Evolutionary conservation across 2,888 invertebrate species (phyloP), one percentile per base, ranked within the genome.

Genomic region (Phrixothrix hirtus): DNA sequence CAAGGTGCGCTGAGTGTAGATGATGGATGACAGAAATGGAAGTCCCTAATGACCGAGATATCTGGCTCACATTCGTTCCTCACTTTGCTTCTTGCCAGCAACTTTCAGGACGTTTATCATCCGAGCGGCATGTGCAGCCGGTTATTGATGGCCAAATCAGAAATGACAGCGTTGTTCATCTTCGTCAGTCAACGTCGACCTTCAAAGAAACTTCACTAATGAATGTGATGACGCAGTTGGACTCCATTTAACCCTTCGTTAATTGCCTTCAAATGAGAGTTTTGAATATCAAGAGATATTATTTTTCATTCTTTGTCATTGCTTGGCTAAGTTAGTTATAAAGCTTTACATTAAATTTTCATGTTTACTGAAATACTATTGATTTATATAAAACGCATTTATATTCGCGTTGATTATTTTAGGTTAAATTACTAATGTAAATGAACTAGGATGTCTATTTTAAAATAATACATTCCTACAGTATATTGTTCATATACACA

Each of bases 71-170:
- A 66, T 68, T 67, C 65, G 67, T 65, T 66, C 63, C 58, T 64
- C 65, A 61, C 63, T 64, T 61, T 59, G 63, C 66, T 68, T 69
- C 67, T 66, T 68, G 67, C 63, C 62, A 62, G 63, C 64, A 68
- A 68, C 62, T 67, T 69, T 70, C 66, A 61, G 64, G 62, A 65
- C 71, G 71, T 71, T 71, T 67, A 70, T 72, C 72, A 71, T 72
- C 67, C 68, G 64, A 56, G 58, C 63, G 65, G 66, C 67, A 64
- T 66, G 64, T 67, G 66, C 67, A 62, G 61, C 59, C 59, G 60
- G 66, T 74, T 74, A 74, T 74, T 74, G 73, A 74, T 74, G 72
- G 69, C 69, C 71, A 69, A 72, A 73, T 73, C 73, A 71, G 70
- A 71, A 72, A 72, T 72, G 72, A 71, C 73, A 70, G 69, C 62